Evolutionary conservation across 2,888 invertebrate species (phyloP), one percentile per base, ranked within the genome.

Genomic region (Synanthedon vespiformis): DNA sequence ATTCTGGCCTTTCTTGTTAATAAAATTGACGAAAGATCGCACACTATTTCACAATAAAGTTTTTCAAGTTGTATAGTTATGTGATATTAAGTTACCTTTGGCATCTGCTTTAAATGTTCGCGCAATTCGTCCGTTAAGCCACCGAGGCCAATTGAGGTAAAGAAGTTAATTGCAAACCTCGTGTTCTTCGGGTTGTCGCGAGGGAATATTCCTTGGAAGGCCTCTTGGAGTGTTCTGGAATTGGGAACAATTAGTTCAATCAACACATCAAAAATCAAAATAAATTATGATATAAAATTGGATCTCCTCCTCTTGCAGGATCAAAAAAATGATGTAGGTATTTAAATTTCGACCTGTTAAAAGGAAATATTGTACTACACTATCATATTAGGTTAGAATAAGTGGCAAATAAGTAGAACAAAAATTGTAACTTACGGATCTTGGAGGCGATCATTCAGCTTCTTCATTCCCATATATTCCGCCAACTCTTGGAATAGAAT

Each of bases 111-210:
- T 58, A 97, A 85, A 82, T 96, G 96, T 66, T 96, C 95, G 55
- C 97, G 85, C 48, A 97, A 80, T 66, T 96, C 97, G 81, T 97
- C 97, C 0, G 99, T 99, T 1, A 99, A 87, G 1, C 98, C 98
- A 54, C 99, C 99, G 53, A 99, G 89, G 63, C 99, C 98, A 70
- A 98, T 98, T 0, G 97, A 95, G 0, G 98, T 98, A 77, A 98
- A 98, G 85, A 98, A 98, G 73, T 98, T 98, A 51, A 99, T 99
- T 0, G 99, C 95, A 84, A 99, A 99, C 67, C 99, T 89, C 0
- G 98, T 98, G 74, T 99, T 97, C 71, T 95, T 93, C 0, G 99
- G 98, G 86, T 98, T 95, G 72, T 99, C 97, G 53, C 96, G 89
- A 0, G 99, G 99, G 77, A 99, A 96, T 4, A 99, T 80, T 0